Percentiles rank a stretch among this genome's conserved stretches.
phyloP scores from a whole-genome alignment of 2,888 invertebrate species.

The Ariolimax columbianus region DNA sequence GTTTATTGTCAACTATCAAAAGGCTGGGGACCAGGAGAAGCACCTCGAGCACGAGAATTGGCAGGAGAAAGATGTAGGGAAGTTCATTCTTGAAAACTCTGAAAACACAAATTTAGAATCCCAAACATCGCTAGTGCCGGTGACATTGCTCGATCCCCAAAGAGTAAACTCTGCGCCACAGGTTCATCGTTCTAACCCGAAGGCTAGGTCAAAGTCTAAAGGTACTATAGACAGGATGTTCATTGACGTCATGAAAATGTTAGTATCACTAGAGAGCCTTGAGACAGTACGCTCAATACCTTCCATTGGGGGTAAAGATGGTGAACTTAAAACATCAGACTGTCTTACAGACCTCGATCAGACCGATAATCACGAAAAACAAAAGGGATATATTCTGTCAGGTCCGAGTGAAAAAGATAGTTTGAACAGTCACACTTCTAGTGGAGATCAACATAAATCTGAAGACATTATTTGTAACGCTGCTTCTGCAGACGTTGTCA shows the following conservation, averaged over 20 bases:
- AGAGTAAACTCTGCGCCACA: neutral
- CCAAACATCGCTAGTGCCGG: neutral
- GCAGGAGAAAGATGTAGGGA: neutral
- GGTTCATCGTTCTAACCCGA: neutral
- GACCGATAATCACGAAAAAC: neutral
- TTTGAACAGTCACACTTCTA: neutral
- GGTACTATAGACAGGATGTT: constrained; percentile 30
- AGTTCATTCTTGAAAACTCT: neutral
- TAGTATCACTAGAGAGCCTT: neutral
- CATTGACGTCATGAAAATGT: constrained; percentile 16
- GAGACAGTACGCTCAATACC: neutral
- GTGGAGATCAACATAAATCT: neutral
- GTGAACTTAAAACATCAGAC: neutral
- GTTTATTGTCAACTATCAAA: neutral
- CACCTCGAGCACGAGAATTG: neutral
- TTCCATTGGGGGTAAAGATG: neutral
- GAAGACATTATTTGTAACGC: neutral
- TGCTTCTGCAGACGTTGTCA: neutral
- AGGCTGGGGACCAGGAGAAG: neutral
- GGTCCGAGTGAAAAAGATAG: neutral
- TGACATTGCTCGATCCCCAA: neutral
- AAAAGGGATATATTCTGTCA: neutral
- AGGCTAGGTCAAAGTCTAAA: neutral
- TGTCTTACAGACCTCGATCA: neutral
- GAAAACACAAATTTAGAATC: neutral